A percentile compares a stretch with the other conserved stretches of the same genome.
Evolutionary conservation across 2,113 vertebrate species (phyloP).

Genomic region (Balaenoptera acutorostrata): DNA sequence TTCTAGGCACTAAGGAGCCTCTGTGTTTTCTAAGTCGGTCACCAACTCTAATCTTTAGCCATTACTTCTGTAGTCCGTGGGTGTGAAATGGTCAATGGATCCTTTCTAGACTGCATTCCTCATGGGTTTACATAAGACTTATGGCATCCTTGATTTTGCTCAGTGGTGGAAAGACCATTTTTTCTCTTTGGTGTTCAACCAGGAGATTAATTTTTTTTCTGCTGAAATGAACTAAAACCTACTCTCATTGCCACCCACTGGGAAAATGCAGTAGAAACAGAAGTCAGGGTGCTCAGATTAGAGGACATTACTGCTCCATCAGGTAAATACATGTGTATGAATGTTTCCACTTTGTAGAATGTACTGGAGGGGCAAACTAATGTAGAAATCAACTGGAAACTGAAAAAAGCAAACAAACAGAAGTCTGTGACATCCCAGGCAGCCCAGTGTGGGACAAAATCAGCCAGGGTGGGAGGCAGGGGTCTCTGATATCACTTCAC

Average conservation of each 20-base stretch:
- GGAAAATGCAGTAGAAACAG: background rate
- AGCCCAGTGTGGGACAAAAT: background rate
- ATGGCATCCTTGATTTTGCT: background rate
- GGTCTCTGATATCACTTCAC: background rate
- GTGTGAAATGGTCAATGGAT: background rate
- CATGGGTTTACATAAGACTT: background rate
- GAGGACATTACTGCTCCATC: background rate
- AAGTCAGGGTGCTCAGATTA: background rate
- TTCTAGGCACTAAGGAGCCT: background rate
- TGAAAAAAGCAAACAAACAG: background rate
- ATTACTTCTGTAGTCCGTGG: background rate
- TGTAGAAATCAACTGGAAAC: background rate
- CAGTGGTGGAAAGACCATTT: background rate
- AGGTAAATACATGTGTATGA: background rate
- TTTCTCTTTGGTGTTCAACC: background rate
- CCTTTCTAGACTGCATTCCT: background rate
- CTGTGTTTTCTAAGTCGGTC: background rate
- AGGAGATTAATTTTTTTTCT: slow-evolving; percentile 34
- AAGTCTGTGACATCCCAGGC: background rate
- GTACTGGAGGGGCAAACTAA: background rate
- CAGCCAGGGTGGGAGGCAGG: background rate
- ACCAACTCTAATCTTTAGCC: background rate
- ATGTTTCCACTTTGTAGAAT: slow-evolving; percentile 1
- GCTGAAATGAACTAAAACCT: background rate
- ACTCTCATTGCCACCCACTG: background rate